Conservation (phyloP, 1,140 invertebrate genomes). For the Diabrotica undecimpunctata region DNA sequence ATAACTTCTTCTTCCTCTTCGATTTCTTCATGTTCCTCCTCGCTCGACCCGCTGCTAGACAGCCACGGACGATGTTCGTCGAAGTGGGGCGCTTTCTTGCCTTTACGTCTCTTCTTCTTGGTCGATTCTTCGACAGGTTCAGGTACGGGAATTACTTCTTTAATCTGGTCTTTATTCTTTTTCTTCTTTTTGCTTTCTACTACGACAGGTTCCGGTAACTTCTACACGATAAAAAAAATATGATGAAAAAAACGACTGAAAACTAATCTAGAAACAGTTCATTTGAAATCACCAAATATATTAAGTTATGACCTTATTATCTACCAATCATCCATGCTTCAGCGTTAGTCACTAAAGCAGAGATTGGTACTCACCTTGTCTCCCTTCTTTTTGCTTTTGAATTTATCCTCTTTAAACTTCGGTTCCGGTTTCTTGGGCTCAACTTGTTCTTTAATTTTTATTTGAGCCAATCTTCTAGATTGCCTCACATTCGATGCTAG, state of each 20-base stretch:
- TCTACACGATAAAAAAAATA: no score
- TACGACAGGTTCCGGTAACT: slow-evolving; percentile 43
- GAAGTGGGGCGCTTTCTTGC: slow-evolving; percentile 55
- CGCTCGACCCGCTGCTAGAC: slow-evolving; percentile 62
- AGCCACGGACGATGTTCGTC: slow-evolving; percentile 66
- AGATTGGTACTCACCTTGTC: slow-evolving; percentile 15
- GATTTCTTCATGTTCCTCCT: slow-evolving; percentile 57
- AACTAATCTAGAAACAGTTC: slow-evolving; percentile 28
- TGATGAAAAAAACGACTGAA: slow-evolving; percentile 28
- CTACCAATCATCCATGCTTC: no score
- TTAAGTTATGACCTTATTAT: no score
- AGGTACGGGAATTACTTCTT: slow-evolving; percentile 43
- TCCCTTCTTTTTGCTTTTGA: slow-evolving; percentile 26
- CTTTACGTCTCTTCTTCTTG: slow-evolving; percentile 53
- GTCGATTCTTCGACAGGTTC: slow-evolving; percentile 31
- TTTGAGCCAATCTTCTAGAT: slow-evolving; percentile 76
- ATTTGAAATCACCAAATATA: no score
- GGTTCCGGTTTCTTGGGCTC: slow-evolving; percentile 60
- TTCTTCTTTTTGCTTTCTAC: slow-evolving; percentile 48
- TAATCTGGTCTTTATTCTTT: slow-evolving; percentile 47
- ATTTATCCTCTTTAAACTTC: slow-evolving; percentile 54
- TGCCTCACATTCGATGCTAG: slow-evolving; percentile 61
- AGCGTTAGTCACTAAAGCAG: neutral
- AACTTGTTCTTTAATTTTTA: slow-evolving; percentile 80
- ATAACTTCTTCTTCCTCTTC: slow-evolving; percentile 57